phyloP scores from a whole-genome alignment of 2,797 vertebrate genomes.

The Halcyon chelicuti region DNA sequence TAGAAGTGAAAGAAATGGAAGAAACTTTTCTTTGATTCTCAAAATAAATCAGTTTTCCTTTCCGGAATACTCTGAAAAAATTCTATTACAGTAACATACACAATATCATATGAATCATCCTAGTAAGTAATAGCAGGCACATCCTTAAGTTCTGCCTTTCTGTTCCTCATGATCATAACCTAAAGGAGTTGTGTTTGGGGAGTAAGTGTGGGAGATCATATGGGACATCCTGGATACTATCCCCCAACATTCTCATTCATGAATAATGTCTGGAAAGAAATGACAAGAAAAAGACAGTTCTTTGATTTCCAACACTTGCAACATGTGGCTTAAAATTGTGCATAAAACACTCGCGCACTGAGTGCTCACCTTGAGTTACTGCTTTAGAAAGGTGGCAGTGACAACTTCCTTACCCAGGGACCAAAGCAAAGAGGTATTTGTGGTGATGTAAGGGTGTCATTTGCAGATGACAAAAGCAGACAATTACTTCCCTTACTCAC shows the following conservation, averaged over 20 bases:
- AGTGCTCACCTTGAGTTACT: neutral
- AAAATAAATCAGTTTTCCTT: neutral
- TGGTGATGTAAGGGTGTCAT: rapidly evolving
- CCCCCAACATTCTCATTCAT: neutral
- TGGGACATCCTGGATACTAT: neutral
- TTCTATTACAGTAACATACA: neutral
- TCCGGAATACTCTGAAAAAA: neutral
- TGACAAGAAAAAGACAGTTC: neutral
- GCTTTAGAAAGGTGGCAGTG: neutral
- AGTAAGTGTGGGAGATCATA: rapidly evolving
- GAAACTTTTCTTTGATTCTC: neutral
- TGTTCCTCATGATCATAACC: neutral
- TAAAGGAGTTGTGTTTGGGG: neutral
- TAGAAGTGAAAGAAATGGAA: neutral
- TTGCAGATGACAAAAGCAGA: neutral
- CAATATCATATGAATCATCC: neutral
- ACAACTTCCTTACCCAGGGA: neutral
- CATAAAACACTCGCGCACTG: neutral
- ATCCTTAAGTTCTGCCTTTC: neutral
- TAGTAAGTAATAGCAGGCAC: neutral
- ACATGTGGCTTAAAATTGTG: neutral
- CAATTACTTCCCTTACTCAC: neutral
- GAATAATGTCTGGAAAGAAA: neutral
- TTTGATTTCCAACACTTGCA: neutral
- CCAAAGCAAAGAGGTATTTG: neutral